Percentiles rank a stretch among this genome's conserved stretches.
These are phyloP conservation scores for Anastatus disparis DNA, from an alignment of 1,140 invertebrate species.

Conservation along the genomic window DNA sequence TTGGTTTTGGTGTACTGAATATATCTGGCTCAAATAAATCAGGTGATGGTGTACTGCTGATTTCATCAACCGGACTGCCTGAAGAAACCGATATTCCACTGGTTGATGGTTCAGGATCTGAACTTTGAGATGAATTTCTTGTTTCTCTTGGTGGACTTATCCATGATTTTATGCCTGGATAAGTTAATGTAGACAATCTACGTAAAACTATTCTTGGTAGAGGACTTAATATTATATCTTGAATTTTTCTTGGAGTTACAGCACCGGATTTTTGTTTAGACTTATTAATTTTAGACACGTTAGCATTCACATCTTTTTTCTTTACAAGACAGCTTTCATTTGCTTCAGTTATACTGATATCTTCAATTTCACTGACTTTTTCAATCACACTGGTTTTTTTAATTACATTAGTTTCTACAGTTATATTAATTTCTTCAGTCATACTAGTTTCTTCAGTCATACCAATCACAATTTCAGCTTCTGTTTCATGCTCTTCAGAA, in stretches of 20 bases:
- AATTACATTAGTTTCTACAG: no score
- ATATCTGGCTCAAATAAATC: conserved; percentile 21
- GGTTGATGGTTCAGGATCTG: conserved; percentile 26
- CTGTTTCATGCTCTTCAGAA: conserved; percentile 32
- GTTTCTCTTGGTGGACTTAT: conserved; percentile 27
- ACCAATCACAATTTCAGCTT: background rate
- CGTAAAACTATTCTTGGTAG: conserved; percentile 48
- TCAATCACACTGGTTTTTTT: no score
- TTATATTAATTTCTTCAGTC: conserved; percentile 20
- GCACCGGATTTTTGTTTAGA: conserved; percentile 1
- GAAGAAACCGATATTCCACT: conserved; percentile 17
- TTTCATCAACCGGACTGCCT: conserved; percentile 12
- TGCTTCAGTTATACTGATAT: conserved; percentile 2
- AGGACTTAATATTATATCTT: conserved; percentile 3
- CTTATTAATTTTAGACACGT: background rate
- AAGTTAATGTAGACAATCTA: conserved; percentile 50
- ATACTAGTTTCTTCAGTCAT: background rate
- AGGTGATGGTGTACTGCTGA: background rate
- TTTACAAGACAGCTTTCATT: background rate
- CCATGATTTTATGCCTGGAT: conserved; percentile 39
- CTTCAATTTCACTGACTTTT: no score
- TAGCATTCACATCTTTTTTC: conserved; percentile 9
- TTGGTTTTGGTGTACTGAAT: conserved; percentile 25
- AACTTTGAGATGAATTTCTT: background rate
- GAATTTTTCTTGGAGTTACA: conserved; percentile 18